These are phyloP conservation scores for Indicator maculatus DNA, from an alignment of 2,113 vertebrate genomes.

Conservation along the genomic window DNA sequence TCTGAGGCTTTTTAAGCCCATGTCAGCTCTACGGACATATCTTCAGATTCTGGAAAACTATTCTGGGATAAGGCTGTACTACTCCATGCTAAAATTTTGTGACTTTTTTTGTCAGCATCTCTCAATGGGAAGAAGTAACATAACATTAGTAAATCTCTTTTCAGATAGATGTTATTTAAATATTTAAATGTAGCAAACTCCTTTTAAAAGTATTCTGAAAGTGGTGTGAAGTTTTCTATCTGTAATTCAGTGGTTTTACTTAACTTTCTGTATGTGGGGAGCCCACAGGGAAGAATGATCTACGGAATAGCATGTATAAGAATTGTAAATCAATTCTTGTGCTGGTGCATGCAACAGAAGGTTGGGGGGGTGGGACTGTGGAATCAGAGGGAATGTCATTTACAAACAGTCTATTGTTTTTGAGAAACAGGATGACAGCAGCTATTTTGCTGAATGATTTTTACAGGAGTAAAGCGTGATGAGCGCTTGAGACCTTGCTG, in stretches of 20 bases:
- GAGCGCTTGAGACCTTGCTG: not conserved
- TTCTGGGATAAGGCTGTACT: not conserved
- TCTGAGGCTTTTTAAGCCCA: not conserved
- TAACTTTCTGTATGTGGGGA: not conserved
- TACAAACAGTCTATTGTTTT: not conserved
- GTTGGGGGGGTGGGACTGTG: not conserved
- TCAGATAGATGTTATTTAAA: not conserved
- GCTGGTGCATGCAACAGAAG: not conserved
- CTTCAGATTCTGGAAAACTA: not conserved
- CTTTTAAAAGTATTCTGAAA: not conserved
- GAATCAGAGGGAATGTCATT: not conserved
- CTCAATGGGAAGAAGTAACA: not conserved
- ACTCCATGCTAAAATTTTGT: not conserved
- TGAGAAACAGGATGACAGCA: not conserved
- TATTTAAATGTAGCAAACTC: not conserved
- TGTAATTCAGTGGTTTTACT: not conserved
- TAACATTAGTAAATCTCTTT: not conserved
- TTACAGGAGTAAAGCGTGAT: not conserved
- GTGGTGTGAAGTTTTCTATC: not conserved
- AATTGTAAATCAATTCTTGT: not conserved
- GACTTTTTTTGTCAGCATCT: not conserved
- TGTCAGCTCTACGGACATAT: fast-evolving
- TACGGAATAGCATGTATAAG: not conserved
- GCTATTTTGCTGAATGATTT: not conserved
- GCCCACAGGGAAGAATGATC: not conserved